Evolutionary conservation across 2,888 invertebrate species (phyloP), one percentile per base, ranked within the genome.

Genomic region (Listrodromus nycthemerus): DNA sequence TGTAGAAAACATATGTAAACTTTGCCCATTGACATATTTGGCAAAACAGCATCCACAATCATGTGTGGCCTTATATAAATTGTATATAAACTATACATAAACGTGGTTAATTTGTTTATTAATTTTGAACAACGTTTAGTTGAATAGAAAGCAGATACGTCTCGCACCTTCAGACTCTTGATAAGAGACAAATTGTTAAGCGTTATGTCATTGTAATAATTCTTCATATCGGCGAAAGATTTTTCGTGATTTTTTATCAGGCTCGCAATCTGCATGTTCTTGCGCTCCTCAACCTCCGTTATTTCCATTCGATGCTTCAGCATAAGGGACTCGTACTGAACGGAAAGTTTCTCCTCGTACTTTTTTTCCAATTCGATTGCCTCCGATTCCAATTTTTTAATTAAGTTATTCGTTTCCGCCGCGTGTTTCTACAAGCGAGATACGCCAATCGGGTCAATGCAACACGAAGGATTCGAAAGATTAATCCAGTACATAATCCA

Each of bases 121-220:
- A 48, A n/a, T 48, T 16, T 48, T 1, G 16, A 48, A 45, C 0
- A 16, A 16, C 13, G 0, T 45, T 45, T 16, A 0, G 3, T 13
- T 3, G 5, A 55, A 55, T 24, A 13, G 13, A 76, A 13, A 27
- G 48, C 21, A 48, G 45, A 37, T 48, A 45, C 7, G 8, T 76
- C 33, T 41, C 50, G 85, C 91, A 96, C 96, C 94, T 98, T 99
- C 48, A 99, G 94, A 87, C 97, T 97, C 91, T 97, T 97, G 82
- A 99, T 98, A 1, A 99, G 94, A 0, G 98, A 97, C 86, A 99
- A 94, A 94, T 99, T 99, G 93, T 98, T 98, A 16, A 98, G 94
- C 0, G 98, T 98, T 74, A 99, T 98, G 89, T 98, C 98, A 90
- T 98, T 98, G 91, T 98, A 99, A 94, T 98, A 99, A 93, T 97